A percentile compares a stretch with the other conserved stretches of the same genome.
Conservation (phyloP, 1,140 invertebrate genomes). For the Copidosoma floridanum region DNA sequence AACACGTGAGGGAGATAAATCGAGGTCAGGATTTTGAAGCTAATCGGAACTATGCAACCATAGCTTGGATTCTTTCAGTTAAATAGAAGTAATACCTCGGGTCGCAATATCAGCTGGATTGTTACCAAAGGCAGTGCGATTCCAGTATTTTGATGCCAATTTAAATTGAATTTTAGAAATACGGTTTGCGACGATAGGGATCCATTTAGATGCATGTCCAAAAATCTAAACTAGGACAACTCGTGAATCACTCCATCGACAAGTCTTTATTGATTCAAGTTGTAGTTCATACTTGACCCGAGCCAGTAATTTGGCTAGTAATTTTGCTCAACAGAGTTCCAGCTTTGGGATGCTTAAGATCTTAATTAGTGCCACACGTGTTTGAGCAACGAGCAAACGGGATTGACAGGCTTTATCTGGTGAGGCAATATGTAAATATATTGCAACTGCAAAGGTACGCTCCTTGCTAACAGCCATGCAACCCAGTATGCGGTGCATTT, state of each 20-base stretch:
- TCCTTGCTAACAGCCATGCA: neutral
- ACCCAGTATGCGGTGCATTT: neutral
- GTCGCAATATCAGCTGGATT: slow-evolving; percentile 46
- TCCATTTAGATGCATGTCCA: slow-evolving; percentile 34
- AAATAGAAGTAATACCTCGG: slow-evolving; percentile 34
- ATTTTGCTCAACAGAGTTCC: neutral
- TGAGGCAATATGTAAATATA: neutral
- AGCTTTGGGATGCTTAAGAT: neutral
- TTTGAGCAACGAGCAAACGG: neutral
- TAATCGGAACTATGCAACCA: slow-evolving; percentile 41
- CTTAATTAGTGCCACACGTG: neutral
- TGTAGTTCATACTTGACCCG: neutral
- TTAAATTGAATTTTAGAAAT: slow-evolving; percentile 43
- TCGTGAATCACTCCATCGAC: slow-evolving; percentile 41
- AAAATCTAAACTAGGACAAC: slow-evolving; percentile 44
- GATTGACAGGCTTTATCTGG: neutral
- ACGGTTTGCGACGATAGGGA: slow-evolving; percentile 50
- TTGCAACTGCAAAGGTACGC: neutral
- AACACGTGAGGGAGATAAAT: neutral
- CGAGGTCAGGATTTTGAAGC: neutral
- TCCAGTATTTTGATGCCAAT: slow-evolving; percentile 27
- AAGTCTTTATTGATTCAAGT: neutral
- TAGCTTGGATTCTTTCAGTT: slow-evolving; percentile 26
- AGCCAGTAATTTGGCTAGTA: neutral
- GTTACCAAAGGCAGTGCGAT: slow-evolving; percentile 31